Evolutionary conservation across 2,888 invertebrate genomes (phyloP).

Genomic region (Hypercompe scribonia): DNA sequence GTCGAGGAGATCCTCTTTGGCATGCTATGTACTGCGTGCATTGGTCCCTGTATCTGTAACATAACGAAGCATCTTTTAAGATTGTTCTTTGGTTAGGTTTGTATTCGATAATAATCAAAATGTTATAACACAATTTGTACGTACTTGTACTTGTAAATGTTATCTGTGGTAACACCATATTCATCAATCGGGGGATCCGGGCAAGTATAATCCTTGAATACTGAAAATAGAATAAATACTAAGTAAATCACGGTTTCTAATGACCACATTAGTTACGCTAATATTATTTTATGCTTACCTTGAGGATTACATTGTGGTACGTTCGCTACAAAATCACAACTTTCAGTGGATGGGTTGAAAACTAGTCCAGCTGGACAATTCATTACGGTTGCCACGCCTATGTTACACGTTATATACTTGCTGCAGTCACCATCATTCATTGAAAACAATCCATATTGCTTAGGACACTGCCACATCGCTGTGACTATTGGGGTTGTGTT

Average conservation of each 20-base stretch:
- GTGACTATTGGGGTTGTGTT: constrained; percentile 27
- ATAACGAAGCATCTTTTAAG: not conserved
- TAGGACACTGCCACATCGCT: constrained; percentile 51
- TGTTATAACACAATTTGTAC: constrained; percentile 1
- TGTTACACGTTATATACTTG: constrained; percentile 67
- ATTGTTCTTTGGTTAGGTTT: not conserved
- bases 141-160: constrained; percentile 65
- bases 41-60: constrained; percentile 60
- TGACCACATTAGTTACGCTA: not conserved
- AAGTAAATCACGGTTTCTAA: not conserved
- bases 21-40: constrained; percentile 70
- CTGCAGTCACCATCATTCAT: constrained; percentile 65
- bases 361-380: constrained; percentile 70
- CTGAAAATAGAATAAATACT: constrained; percentile 44
- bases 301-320: constrained; percentile 68
- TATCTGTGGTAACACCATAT: constrained; percentile 47
- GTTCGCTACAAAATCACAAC: constrained; percentile 73
- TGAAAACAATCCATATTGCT: constrained; percentile 63
- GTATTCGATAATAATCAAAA: not conserved
- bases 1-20: constrained; percentile 65
- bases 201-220: constrained; percentile 63
- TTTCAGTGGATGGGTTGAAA: constrained; percentile 59
- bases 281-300: constrained; percentile 37
- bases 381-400: constrained; percentile 66
- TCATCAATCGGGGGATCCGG: constrained; percentile 55